Evolutionary conservation across 2,797 vertebrate species (phyloP), one percentile per base, ranked within the genome.

Genomic region (Lacerta agilis): DNA sequence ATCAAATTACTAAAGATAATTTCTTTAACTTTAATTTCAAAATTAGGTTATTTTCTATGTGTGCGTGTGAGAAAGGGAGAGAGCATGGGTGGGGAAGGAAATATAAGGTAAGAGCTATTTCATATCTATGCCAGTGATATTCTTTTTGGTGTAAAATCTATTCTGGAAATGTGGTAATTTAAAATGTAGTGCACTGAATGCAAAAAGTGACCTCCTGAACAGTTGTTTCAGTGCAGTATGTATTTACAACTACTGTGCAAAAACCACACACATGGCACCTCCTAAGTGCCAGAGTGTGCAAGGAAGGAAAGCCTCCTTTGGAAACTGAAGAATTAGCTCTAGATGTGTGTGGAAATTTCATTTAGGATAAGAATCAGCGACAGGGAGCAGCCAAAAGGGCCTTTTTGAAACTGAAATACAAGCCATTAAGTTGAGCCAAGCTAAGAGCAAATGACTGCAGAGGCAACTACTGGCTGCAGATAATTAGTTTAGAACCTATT

Each of bases 401-500:
- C 91, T 95, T 94, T 97, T 97, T 96, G 94, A 95, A 80, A 95
- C 91, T 92, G 92, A 96, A 96, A 95, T 93, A 90, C 94, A 95
- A 96, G 94, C 93, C 95, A 96, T 96, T 96, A 96, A 95, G 94
- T 96, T 88, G 91, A 96, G 95, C 92, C 95, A 93, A 94, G 94
- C 96, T 94, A 95, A 95, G 91, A 95, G 95, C 93, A 95, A 94
- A 96, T 85, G 95, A 95, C 95, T 95, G 92, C 92, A 82, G 93
- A 61, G 49, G 93, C 94, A 92, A 97, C 92, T 94, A 94, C 94
- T 85, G 91, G 94, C 95, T 95, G 95, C 88, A 95, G 95, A 95
- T 96, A 97, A 97, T 97, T 97, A 97, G 96, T 96, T 96, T 95
- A 96, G 95, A 95, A 95, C 92, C 93, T 95, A 94, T 96, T 97